Evolutionary conservation across 30 jellyfish, hydroid and myxozoan genomes (phyloP), one percentile per base, ranked within the genome.

Genomic region (Cassiopea xamachana): DNA sequence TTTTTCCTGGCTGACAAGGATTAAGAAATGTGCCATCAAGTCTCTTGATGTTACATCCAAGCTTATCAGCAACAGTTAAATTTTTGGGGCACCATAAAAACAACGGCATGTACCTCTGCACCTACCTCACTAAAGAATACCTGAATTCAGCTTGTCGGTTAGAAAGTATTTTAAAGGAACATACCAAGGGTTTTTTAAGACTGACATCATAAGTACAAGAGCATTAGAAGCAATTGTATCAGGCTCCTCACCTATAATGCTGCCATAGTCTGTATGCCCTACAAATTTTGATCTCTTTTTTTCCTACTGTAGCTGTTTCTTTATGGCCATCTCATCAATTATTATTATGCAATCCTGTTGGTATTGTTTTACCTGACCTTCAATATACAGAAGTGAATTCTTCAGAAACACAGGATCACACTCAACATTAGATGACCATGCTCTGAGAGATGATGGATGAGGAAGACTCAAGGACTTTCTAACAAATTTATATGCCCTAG

Each of bases 391-490:
- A 39, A 68, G 59, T 2, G 90, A 59, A 48, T 19, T 27, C 48
- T 69, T 72, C 16, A 84, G 87, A 55, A 86, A 86, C 48, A 91
- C 90, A 8, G 90, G 93, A 49, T 86, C 90, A 73, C 90, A 73
- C 12, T 86, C 43, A n/a, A 73, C 74, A 59, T 86, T 86, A 9
- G 10, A 13, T 9, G 60, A 80, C 93, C 94, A 87, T 4, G 94
- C 59, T 47, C 94, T 16, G 60, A 87, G 43, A 12, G 91, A 74
- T 13, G 86, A 70, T 14, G 90, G 94, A 50, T 87, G 89, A 12
- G 94, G 89, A 10, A 77, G 69, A 70, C 8, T 2, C 9, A 51
- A 51, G 9, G 4, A 2, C 60, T 62, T 43, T 47, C 94, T 76
- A 6, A 78, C 39, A 69, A 43, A 77, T 15, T 60, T 47, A 67